phyloP scores from a whole-genome alignment of 2,113 vertebrate species.

The Steatornis caripensis region DNA sequence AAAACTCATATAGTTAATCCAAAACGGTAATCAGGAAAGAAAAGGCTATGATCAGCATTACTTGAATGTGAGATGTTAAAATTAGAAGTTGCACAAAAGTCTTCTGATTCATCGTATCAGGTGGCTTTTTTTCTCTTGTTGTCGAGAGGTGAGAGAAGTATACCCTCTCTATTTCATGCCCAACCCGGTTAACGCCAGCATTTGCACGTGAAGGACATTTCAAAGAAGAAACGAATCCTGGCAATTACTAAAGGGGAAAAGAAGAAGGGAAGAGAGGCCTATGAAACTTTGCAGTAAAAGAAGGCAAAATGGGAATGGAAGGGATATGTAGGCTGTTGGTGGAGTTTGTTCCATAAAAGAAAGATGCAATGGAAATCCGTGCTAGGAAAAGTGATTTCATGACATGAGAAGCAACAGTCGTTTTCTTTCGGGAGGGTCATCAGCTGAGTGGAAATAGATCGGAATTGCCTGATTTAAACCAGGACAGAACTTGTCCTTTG shows the following conservation, averaged over 20 bases:
- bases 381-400: background rate
- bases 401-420: background rate
- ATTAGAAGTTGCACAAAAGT: background rate
- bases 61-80: background rate
- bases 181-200: background rate
- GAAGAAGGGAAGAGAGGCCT: background rate
- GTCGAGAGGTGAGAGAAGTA: background rate
- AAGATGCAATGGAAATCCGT: background rate
- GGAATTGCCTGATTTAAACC: background rate
- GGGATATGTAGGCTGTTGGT: background rate
- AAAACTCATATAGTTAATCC: background rate
- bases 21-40: conserved; percentile 1
- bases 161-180: background rate
- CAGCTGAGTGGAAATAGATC: background rate
- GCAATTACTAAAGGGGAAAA: background rate
- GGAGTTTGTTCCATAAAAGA: background rate
- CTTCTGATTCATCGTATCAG: background rate
- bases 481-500: background rate
- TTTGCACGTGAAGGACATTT: background rate
- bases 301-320: background rate
- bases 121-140: background rate
- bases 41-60: background rate
- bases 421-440: background rate
- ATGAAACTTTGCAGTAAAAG: background rate
- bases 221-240: background rate